These are phyloP conservation scores for Blennius ocellaris DNA, from an alignment of 2,113 vertebrate genomes.

Conservation along the genomic window DNA sequence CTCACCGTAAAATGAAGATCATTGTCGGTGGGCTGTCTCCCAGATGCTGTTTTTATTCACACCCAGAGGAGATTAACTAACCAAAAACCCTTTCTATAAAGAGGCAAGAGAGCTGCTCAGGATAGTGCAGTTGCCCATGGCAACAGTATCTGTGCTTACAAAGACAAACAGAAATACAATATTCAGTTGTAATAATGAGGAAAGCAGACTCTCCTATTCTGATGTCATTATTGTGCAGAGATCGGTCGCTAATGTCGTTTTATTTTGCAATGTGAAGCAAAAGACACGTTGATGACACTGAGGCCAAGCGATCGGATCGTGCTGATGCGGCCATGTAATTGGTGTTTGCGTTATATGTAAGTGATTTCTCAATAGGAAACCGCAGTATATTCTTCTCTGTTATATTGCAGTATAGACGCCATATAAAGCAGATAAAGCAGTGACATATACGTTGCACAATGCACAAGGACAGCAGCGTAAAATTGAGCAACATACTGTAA, in stretches of 20 bases:
- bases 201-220: conserved; percentile 27
- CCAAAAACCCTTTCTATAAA: conserved; percentile 63
- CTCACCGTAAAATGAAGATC: conserved; percentile 51
- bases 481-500: not conserved
- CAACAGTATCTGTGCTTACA: conserved; percentile 75
- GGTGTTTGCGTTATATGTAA: conserved; percentile 10
- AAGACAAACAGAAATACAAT: conserved; percentile 73
- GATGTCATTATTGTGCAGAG: conserved; percentile 29
- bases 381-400: not conserved
- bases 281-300: not conserved
- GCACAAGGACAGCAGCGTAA: conserved; percentile 1
- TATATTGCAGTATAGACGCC: no score
- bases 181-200: conserved; percentile 51
- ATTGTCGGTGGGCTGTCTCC: conserved; percentile 67
- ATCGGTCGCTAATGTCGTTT: conserved; percentile 15
- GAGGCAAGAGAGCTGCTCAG: conserved; percentile 66
- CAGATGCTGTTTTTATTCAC: conserved; percentile 70
- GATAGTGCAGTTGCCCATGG: conserved; percentile 77
- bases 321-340: not conserved
- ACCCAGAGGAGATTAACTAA: conserved; percentile 75
- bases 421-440: not conserved
- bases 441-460: conserved; percentile 4
- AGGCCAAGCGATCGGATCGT: not conserved
- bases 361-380: not conserved
- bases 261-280: conserved; percentile 2